These are phyloP conservation scores for Drosophila pallidifrons DNA, from an alignment of 1,140 invertebrate species.

Conservation along the genomic window DNA sequence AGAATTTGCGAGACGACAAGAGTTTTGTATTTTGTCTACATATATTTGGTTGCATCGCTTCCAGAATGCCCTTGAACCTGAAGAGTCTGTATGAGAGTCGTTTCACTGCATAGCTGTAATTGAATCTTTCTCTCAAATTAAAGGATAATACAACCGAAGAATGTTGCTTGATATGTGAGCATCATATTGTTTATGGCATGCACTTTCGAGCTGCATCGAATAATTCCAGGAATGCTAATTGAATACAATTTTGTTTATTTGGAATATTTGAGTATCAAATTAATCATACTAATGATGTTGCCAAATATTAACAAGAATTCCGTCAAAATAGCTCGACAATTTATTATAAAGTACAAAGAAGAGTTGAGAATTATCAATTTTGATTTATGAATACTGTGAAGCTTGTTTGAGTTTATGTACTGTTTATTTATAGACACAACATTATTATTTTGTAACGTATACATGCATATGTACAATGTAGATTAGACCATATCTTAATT, in stretches of 20 bases:
- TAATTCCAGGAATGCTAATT: background rate
- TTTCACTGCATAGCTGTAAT: slow-evolving; percentile 45
- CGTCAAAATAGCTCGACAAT: background rate
- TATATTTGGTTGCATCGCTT: slow-evolving; percentile 57
- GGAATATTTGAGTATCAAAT: background rate
- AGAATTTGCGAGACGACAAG: slow-evolving; percentile 28
- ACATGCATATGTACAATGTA: background rate
- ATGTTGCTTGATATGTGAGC: slow-evolving; percentile 1
- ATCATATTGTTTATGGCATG: too few relatives aligned
- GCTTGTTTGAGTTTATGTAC: background rate
- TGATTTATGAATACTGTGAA: background rate
- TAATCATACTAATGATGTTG: slow-evolving; percentile 4
- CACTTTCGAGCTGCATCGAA: too few relatives aligned
- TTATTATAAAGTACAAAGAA: background rate
- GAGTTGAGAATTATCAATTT: background rate
- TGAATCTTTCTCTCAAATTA: slow-evolving; percentile 61
- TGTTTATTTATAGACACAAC: background rate
- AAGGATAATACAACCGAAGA: slow-evolving; percentile 69
- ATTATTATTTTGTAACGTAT: background rate
- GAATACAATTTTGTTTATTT: background rate
- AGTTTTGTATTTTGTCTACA: slow-evolving; percentile 27
- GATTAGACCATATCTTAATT: slow-evolving; percentile 2
- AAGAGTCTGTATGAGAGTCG: slow-evolving; percentile 16
- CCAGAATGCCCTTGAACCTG: slow-evolving; percentile 82
- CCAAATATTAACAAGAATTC: background rate